A percentile compares a stretch with the other conserved stretches of the same genome.
These are phyloP conservation scores for Nesogale talazaci DNA, from an alignment of 2,113 vertebrate genomes.

Conservation along the genomic window DNA sequence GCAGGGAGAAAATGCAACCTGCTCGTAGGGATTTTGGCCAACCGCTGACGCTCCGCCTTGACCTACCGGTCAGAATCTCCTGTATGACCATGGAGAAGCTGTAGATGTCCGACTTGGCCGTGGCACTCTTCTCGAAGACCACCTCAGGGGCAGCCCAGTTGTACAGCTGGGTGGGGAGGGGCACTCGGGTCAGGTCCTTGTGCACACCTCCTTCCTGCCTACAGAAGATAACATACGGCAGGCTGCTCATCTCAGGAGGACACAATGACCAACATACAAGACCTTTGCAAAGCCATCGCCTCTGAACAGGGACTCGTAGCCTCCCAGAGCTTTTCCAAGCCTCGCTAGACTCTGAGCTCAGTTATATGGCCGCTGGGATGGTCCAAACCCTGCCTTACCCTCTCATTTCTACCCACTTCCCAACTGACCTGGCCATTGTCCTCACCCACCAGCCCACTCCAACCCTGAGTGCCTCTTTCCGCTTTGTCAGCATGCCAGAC, in stretches of 20 bases:
- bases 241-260: background rate
- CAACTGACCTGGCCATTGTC: background rate
- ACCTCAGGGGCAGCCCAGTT: constrained; percentile 89
- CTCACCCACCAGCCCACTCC: background rate
- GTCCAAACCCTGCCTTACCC: background rate
- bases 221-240: constrained; percentile 38
- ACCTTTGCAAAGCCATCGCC: background rate
- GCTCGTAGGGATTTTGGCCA: background rate
- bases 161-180: constrained; percentile 85
- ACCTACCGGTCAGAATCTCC: constrained; percentile 88
- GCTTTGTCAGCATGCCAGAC: background rate
- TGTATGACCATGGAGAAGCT: constrained; percentile 88
- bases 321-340: constrained; percentile 33
- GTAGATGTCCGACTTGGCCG: constrained; percentile 84
- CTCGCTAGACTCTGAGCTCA: background rate
- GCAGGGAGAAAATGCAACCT: background rate
- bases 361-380: background rate
- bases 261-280: background rate
- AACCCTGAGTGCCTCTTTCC: background rate
- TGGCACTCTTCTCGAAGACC: constrained; percentile 80
- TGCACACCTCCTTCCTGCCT: constrained; percentile 83
- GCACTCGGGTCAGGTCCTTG: constrained; percentile 83
- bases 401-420: background rate
- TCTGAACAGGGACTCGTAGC: background rate
- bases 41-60: background rate